Conservation (phyloP, 2,797 vertebrate species). For the Anomalospiza imberbis region DNA sequence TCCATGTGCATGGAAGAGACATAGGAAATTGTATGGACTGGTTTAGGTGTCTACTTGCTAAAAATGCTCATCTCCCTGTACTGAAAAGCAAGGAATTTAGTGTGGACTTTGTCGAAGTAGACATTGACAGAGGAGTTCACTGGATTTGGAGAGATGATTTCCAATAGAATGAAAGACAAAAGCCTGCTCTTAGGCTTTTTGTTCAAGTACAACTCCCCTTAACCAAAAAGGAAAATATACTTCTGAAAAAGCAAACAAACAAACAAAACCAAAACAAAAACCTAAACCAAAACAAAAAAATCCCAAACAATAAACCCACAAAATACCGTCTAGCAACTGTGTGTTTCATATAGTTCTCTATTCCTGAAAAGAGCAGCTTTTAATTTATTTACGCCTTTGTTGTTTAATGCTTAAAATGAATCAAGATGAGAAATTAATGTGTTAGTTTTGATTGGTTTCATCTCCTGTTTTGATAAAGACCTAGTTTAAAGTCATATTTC, state of each 20-base stretch:
- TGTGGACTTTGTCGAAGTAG: not conserved
- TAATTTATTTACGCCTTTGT: not conserved
- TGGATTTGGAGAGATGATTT: not conserved
- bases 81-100: not conserved
- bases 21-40: not conserved
- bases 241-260: not conserved
- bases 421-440: not conserved
- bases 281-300: not conserved
- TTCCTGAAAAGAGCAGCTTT: not conserved
- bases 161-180: not conserved
- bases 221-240: not conserved
- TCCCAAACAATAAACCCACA: not conserved
- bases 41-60: not conserved
- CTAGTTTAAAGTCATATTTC: not conserved
- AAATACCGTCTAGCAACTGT: not conserved
- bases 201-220: not conserved
- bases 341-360: not conserved
- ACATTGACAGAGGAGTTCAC: not conserved
- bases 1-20: not conserved
- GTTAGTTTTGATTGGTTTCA: not conserved
- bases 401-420: not conserved
- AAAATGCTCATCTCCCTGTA: not conserved
- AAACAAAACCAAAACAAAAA: not conserved
- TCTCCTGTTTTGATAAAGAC: not conserved
- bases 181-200: not conserved